A percentile compares a stretch with the other conserved stretches of the same genome.
These are phyloP conservation scores for Echeneis naucrates DNA, from an alignment of 2,797 vertebrate species.

Conservation along the genomic window DNA sequence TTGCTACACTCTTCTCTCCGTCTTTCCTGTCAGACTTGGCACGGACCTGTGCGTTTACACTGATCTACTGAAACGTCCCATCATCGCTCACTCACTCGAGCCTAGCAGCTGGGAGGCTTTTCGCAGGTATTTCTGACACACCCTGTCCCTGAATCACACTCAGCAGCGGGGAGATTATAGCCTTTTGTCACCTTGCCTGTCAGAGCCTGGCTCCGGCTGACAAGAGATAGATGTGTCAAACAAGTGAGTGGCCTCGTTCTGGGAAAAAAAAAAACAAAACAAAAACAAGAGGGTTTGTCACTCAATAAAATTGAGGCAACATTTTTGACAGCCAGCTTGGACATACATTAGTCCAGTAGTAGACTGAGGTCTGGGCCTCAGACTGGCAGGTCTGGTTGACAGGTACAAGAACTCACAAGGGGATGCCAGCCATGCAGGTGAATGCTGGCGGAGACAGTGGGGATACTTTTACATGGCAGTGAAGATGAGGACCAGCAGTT, in stretches of 20 bases:
- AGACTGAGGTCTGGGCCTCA: constrained; percentile 1
- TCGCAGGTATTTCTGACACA: constrained; percentile 80
- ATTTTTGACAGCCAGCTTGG: constrained; percentile 47
- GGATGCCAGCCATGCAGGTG: constrained; percentile 29
- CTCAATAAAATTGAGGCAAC: constrained; percentile 32
- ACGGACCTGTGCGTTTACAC: constrained; percentile 69
- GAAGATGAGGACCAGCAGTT: constrained; percentile 47
- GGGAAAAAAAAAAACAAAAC: no score
- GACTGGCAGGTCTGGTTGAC: constrained; percentile 25
- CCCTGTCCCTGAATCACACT: constrained; percentile 76
- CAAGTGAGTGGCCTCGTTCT: constrained; percentile 66
- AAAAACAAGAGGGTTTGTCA: not conserved
- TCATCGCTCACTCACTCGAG: constrained; percentile 82
- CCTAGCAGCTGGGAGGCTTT: constrained; percentile 71
- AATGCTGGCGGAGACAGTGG: constrained; percentile 5
- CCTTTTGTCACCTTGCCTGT: constrained; percentile 82
- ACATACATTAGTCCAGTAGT: constrained; percentile 3
- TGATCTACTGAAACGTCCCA: constrained; percentile 80
- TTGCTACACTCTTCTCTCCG: constrained; percentile 39
- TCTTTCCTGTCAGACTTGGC: constrained; percentile 68
- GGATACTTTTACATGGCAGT: constrained; percentile 42
- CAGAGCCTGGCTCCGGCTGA: constrained; percentile 65
- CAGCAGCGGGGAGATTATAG: constrained; percentile 77
- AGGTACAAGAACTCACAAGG: constrained; percentile 15
- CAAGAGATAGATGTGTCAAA: constrained; percentile 72